Base-by-base conservation (phyloP, 2,888 invertebrate genomes). In the Acronicta aceris region DNA sequence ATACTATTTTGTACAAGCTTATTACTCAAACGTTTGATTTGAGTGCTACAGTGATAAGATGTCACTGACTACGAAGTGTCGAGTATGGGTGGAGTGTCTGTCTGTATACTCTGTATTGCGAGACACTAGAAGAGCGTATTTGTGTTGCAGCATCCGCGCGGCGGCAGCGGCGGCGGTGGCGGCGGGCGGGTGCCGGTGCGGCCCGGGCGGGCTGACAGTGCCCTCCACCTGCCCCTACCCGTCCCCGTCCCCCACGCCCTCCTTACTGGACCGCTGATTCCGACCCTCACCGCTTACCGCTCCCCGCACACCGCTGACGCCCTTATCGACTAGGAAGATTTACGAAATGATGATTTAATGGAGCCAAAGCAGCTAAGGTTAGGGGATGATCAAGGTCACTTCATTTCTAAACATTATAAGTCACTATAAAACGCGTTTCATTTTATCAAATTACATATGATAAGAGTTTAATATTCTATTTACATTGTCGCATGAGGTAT, bases 321-420 rank as follows among this genome's bases (percentile, higher is more conserved):
- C 56, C 66, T 76, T 77, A 79, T 71, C 52, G 65, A 71, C 78
- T 80, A 83, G 74, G 80, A 82, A 83, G 81, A 82, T 82, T n/a
- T 82, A 78, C 79, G 81, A 74, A 81, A 83, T 85, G 85, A 80
- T 78, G 75, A 86, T 84, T 86, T 79, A 80, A 88, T 88, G 88
- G 82, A 87, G 90, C 89, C 86, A 87, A 92, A 93, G 93, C 93
- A 84, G 91, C 88, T 89, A 90, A 89, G 89, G 88, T 89, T 85
- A 88, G 87, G 87, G 88, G 86, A 91, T 92, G 91, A 91, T 89
- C 91, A 94, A 93, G 93, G 93, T 90, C 93, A 94, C 93, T 94
- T 94, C 90, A 89, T 89, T 91, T 89, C 92, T 93, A 93, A 89
- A 89, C 76, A 86, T 91, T 91, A 90, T 83, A 85, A 87, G 84